A percentile compares a stretch with the other conserved stretches of the same genome.
Conservation (phyloP, 2,797 vertebrate genomes). For the Alouatta caraya region DNA sequence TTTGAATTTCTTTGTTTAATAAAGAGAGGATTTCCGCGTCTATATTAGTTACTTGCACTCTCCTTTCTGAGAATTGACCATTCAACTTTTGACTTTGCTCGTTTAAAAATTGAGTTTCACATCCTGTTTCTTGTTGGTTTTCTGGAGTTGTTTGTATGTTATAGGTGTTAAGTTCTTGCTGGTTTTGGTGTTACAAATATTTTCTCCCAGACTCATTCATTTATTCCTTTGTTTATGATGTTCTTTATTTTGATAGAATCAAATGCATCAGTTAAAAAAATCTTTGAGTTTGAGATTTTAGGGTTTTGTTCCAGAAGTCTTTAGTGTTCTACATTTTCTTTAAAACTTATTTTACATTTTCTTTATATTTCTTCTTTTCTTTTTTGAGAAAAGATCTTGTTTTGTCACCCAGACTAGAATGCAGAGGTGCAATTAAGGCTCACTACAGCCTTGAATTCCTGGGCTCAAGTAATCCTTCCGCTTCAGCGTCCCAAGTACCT, state of each 20-base stretch:
- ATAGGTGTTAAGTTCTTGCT: neutral
- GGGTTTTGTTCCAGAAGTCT: neutral
- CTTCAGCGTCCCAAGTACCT: neutral
- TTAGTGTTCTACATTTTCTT: neutral
- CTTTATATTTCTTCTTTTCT: neutral
- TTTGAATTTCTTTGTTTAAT: constrained; percentile 19
- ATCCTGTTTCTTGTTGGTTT: constrained; percentile 8
- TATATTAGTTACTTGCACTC: neutral
- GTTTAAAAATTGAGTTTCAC: neutral
- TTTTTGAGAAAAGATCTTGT: neutral
- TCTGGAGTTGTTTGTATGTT: neutral
- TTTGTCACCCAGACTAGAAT: neutral
- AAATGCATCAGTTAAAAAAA: neutral
- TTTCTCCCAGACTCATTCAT: neutral
- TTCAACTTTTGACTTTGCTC: neutral
- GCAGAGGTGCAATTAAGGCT: neutral
- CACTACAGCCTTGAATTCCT: neutral
- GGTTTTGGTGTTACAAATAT: constrained; percentile 24
- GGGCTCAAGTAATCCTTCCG: neutral
- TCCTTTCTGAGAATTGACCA: neutral
- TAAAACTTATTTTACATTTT: neutral
- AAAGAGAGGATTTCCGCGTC: neutral
- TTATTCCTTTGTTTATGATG: neutral
- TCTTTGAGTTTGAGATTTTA: neutral
- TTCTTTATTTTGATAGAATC: constrained; percentile 10